Evolutionary conservation across 2,888 invertebrate genomes (phyloP).

Genomic region (Xylocampa areola): DNA sequence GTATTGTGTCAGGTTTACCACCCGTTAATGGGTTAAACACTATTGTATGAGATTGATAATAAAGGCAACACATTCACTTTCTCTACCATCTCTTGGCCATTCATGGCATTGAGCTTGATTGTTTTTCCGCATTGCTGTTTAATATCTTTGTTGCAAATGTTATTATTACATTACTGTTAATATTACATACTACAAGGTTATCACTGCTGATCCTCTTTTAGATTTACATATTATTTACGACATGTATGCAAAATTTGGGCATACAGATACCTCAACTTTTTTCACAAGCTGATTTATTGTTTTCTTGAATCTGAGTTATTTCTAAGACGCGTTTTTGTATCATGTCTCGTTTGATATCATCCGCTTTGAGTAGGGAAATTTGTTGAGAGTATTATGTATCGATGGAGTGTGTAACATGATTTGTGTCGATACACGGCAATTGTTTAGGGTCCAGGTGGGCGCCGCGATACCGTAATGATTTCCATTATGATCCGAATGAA

Average conservation of each 20-base stretch:
- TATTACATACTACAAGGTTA: too few relatives aligned
- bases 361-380: slow-evolving; percentile 39
- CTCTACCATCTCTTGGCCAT: too few relatives aligned
- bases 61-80: too few relatives aligned
- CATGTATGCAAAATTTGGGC: not conserved
- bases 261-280: not conserved
- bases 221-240: too few relatives aligned
- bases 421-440: slow-evolving; percentile 25
- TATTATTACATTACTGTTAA: too few relatives aligned
- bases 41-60: too few relatives aligned
- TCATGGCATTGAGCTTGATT: too few relatives aligned
- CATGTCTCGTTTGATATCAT: slow-evolving; percentile 38
- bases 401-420: slow-evolving; percentile 37
- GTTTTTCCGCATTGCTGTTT: too few relatives aligned
- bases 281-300: not conserved
- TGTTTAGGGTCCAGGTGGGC: slow-evolving; percentile 41
- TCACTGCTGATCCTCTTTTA: too few relatives aligned
- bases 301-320: not conserved
- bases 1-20: too few relatives aligned
- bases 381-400: slow-evolving; percentile 31
- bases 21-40: too few relatives aligned
- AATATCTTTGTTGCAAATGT: too few relatives aligned
- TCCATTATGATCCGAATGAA: slow-evolving; percentile 47
- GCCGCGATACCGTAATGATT: slow-evolving; percentile 47
- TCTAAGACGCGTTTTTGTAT: slow-evolving; percentile 30